Evolutionary conservation across 30 jellyfish, hydroid and myxozoan genomes (phyloP).

Genomic region (Clytia hemisphaerica): DNA sequence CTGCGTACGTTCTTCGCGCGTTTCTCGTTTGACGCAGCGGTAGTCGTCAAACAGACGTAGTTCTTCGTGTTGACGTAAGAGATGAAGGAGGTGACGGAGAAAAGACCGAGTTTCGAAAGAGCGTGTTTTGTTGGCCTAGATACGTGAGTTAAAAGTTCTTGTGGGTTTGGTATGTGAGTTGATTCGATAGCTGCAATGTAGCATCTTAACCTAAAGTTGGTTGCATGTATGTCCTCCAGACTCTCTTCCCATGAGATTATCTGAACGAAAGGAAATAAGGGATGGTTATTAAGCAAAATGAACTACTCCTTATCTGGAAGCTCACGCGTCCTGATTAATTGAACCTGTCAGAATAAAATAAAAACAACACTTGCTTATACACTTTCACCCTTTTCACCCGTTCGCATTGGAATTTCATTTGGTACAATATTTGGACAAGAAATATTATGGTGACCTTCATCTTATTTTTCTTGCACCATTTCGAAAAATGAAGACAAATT

Average conservation of each 20-base stretch:
- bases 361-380: neutral
- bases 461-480: too few relatives aligned
- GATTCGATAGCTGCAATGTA: slow-evolving; percentile 70
- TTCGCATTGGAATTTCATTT: too few relatives aligned
- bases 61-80: slow-evolving; percentile 67
- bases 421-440: too few relatives aligned
- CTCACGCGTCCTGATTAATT: neutral
- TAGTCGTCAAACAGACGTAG: too few relatives aligned
- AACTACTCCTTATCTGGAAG: too few relatives aligned
- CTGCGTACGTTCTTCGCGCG: too few relatives aligned
- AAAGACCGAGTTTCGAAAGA: slow-evolving; percentile 74
- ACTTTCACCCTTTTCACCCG: too few relatives aligned
- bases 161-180: slow-evolving; percentile 79
- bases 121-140: slow-evolving; percentile 81
- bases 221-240: slow-evolving; percentile 66
- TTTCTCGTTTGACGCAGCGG: too few relatives aligned
- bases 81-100: slow-evolving; percentile 87
- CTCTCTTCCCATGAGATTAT: slow-evolving; percentile 86
- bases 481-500: too few relatives aligned
- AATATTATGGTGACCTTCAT: too few relatives aligned
- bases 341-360: neutral
- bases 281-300: too few relatives aligned
- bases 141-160: slow-evolving; percentile 60
- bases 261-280: slow-evolving; percentile 20
- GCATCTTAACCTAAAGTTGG: slow-evolving; percentile 49